Evolutionary conservation across 2,797 vertebrate species (phyloP).

Genomic region (Iguana delicatissima): DNA sequence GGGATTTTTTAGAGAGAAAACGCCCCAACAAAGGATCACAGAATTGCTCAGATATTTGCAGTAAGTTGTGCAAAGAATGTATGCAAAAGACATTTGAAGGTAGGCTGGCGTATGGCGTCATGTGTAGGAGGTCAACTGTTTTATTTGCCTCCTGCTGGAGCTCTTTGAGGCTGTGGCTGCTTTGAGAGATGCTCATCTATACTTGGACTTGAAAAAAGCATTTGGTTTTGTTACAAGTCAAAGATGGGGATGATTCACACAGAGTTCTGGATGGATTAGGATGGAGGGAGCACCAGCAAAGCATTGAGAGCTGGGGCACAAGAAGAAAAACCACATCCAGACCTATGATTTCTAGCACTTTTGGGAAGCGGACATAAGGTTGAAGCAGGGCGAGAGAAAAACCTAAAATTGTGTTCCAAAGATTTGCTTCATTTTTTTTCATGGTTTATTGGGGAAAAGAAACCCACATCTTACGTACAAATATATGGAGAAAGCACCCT

Average conservation of each 20-base stretch:
- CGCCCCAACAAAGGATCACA: neutral
- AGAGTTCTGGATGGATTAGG: slow-evolving; percentile 67
- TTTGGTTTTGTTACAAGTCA: slow-evolving; percentile 70
- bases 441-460: neutral
- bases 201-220: slow-evolving; percentile 74
- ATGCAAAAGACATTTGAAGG: slow-evolving; percentile 44
- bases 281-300: slow-evolving; percentile 61
- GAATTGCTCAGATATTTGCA: neutral
- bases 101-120: slow-evolving; percentile 35
- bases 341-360: neutral
- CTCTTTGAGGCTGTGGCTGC: slow-evolving; percentile 68
- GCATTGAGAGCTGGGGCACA: slow-evolving; percentile 62
- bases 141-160: slow-evolving; percentile 42
- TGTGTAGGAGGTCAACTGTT: slow-evolving; percentile 43
- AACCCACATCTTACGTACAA: too few species aligned
- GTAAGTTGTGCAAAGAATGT: slow-evolving; percentile 27
- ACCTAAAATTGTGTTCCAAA: neutral
- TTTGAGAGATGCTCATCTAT: slow-evolving; percentile 62
- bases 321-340: neutral
- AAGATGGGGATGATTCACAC: slow-evolving; percentile 63
- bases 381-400: neutral
- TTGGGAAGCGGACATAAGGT: neutral
- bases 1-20: neutral
- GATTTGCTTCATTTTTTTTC: neutral
- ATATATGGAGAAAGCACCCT: neutral